Percentiles rank a stretch among this genome's conserved stretches.
phyloP scores from a whole-genome alignment of 92 coral and sea anemone genomes.

The Diadumene lineata region DNA sequence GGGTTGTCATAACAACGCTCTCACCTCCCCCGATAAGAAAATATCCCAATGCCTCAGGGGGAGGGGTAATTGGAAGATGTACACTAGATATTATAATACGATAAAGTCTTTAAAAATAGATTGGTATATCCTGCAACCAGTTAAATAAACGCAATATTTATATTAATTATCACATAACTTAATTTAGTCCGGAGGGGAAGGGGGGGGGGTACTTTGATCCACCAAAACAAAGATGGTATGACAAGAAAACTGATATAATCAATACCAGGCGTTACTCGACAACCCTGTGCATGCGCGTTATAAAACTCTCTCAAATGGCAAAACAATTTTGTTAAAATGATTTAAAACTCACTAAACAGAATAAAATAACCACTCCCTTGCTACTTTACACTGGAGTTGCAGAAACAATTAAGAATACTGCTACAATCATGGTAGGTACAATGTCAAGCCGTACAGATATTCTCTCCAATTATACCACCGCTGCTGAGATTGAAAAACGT shows the following conservation, averaged over 20 bases:
- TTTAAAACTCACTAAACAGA: not conserved
- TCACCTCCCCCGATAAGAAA: not conserved
- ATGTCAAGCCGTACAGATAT: too few species aligned
- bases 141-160: constrained; percentile 22
- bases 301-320: not conserved
- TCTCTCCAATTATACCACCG: too few species aligned
- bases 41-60: not conserved
- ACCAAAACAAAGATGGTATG: too few species aligned
- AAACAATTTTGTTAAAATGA: not conserved
- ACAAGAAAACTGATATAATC: constrained; percentile 6
- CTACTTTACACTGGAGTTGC: too few species aligned
- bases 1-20: not conserved
- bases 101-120: constrained; percentile 26
- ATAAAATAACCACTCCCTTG: not conserved
- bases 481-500: too few species aligned
- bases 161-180: not conserved
- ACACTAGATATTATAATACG: not conserved
- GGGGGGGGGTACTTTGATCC: too few species aligned
- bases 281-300: not conserved
- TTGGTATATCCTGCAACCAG: constrained; percentile 25
- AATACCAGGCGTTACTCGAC: not conserved
- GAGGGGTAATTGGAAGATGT: not conserved
- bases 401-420: too few species aligned
- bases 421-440: too few species aligned
- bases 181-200: too few species aligned